These are phyloP conservation scores for Sphinx pinastri DNA, from an alignment of 2,888 invertebrate genomes.

Conservation along the genomic window DNA sequence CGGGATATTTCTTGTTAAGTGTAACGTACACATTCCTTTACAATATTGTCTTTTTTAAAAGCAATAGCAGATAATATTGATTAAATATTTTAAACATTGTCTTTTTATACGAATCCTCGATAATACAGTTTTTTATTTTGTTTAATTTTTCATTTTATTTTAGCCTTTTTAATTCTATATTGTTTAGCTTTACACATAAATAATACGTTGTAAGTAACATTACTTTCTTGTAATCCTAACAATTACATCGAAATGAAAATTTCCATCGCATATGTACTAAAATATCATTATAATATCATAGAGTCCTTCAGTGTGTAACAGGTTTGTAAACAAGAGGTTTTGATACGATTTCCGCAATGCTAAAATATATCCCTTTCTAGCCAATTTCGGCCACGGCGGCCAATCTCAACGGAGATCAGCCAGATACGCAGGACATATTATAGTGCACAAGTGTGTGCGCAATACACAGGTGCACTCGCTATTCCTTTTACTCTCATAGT, in stretches of 20 bases:
- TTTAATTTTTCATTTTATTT: not conserved
- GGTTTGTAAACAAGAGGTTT: not conserved
- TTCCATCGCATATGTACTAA: not conserved
- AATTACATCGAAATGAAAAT: not conserved
- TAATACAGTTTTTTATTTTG: not conserved
- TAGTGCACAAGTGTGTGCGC: no score
- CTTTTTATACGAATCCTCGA: not conserved
- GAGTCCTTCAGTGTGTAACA: no score
- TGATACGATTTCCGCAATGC: not conserved
- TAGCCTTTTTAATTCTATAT: not conserved
- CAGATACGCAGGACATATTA: no score
- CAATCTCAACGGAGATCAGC: no score
- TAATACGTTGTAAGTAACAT: not conserved
- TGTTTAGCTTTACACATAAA: not conserved
- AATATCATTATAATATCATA: not conserved
- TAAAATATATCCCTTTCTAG: no score
- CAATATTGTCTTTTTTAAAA: not conserved
- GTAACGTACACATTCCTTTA: constrained; percentile 23
- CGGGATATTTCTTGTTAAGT: constrained; percentile 43
- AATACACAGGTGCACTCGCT: no score
- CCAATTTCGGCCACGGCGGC: no score
- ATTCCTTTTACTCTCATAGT: no score
- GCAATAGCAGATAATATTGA: not conserved
- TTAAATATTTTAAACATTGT: not conserved
- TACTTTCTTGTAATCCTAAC: not conserved